phyloP scores from a whole-genome alignment of 2,888 invertebrate genomes.

The Brachylomia viminalis region DNA sequence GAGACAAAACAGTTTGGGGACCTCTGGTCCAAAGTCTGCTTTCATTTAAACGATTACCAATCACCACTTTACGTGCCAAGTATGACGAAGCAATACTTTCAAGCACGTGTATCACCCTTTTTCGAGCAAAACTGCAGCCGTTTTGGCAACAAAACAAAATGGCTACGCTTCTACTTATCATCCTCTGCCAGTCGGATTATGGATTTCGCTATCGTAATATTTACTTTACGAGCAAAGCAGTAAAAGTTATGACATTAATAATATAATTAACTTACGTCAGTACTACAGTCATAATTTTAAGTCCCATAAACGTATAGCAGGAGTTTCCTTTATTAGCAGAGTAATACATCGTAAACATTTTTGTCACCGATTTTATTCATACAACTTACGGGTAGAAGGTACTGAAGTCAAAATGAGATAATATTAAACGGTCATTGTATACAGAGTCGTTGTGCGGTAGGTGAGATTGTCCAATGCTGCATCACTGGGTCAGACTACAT shows the following conservation, averaged over 20 bases:
- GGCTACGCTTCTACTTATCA: constrained; percentile 41
- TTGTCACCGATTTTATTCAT: constrained; percentile 29
- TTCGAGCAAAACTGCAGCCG: constrained; percentile 4
- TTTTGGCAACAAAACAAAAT: constrained; percentile 50
- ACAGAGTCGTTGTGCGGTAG: background rate
- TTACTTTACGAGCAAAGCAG: constrained; percentile 55
- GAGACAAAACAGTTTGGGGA: no score
- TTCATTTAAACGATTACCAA: no score
- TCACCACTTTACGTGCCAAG: background rate
- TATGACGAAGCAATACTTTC: constrained; percentile 1
- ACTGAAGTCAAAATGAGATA: background rate
- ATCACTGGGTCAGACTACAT: background rate
- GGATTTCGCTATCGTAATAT: constrained; percentile 56
- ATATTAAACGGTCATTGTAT: background rate
- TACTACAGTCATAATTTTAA: constrained; percentile 49
- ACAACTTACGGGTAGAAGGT: background rate
- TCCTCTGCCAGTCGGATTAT: constrained; percentile 40
- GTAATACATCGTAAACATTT: constrained; percentile 40
- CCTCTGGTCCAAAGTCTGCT: background rate
- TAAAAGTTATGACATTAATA: constrained; percentile 63
- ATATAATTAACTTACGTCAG: constrained; percentile 59
- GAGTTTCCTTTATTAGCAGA: constrained; percentile 39
- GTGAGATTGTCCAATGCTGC: background rate
- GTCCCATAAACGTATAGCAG: constrained; percentile 30
- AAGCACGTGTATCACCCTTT: constrained; percentile 8